These are phyloP conservation scores for Rhagonycha fulva DNA, from an alignment of 2,888 invertebrate species.

Conservation along the genomic window DNA sequence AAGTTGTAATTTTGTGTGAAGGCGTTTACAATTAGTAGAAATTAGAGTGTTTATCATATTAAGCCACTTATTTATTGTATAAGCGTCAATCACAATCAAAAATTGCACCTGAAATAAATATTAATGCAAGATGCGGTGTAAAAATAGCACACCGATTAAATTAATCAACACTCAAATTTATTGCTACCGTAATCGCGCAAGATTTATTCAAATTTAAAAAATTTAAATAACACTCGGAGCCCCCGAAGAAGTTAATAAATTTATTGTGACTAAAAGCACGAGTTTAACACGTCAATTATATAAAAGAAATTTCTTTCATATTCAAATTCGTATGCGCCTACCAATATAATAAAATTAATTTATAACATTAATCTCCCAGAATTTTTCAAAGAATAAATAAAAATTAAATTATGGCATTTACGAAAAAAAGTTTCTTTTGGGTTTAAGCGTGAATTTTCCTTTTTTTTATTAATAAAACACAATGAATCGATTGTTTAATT, in stretches of 20 bases:
- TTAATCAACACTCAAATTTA: background rate
- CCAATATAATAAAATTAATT: background rate
- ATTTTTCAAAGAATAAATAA: background rate
- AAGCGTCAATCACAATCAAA: constrained; percentile 6
- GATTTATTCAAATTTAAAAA: background rate
- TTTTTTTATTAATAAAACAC: background rate
- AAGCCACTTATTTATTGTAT: constrained; percentile 4
- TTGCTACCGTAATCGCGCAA: background rate
- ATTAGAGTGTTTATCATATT: constrained; percentile 10
- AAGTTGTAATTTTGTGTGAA: constrained; percentile 1
- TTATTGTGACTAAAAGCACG: background rate
- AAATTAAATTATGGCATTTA: background rate
- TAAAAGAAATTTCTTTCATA: background rate
- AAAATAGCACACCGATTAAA: background rate
- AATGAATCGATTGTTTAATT: background rate
- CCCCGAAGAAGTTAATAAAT: background rate
- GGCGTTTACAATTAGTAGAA: constrained; percentile 8
- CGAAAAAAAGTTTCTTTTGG: background rate
- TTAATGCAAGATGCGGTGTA: background rate
- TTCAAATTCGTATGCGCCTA: background rate
- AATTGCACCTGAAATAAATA: background rate
- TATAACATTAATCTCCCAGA: background rate
- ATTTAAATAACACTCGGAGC: background rate
- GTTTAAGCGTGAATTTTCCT: background rate
- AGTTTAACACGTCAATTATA: background rate